Base-by-base conservation (phyloP, 1,140 invertebrate genomes). In the Wiebesia pumilae region DNA sequence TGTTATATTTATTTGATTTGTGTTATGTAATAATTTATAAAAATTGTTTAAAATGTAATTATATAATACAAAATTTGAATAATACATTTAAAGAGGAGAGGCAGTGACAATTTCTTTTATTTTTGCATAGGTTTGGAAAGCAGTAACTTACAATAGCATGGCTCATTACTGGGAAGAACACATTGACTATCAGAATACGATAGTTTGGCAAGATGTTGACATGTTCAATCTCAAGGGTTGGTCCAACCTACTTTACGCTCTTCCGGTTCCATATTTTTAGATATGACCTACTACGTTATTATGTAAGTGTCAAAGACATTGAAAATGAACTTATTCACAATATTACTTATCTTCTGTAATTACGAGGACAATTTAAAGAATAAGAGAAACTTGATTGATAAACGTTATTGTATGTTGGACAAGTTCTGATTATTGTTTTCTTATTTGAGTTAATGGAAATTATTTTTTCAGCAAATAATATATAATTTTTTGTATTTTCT, bases 161-260 rank as follows among this genome's bases (percentile, higher is more conserved):
- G 87, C 88, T 54, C 54, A 38, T 12, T 91, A 89, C 19, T 91
- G 90, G 90, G 40, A 88, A 79, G 90, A 91, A 27, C 24, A 90
- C 38, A 14, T 89, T 19, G 87, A 65, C 14, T 69, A 12, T 12
- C 3, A 1, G 19, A 71, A 88, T n/a, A 54, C 40, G 1, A 71
- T 90, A 54, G 33, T 47, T 27, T 91, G 90, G 91, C 90, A 91
- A 81, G 87, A 91, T 38, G 87, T 91, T 69, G 67, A 88, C 14
- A 51, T 75, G 9, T 90, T 90, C 33, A 69, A 85, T n/a, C 1
- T 88, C 33, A 75, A 84, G 12, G 67, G 77, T 14, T 91, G 91
- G 91, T 90, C 91, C 6, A 88, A 90, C 14, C 84, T 90, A 14
- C n/a, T 91, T 40, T 91, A 84, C 80, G 80, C 88, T 14, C 83